A percentile compares a stretch with the other conserved stretches of the same genome.
Conservation (phyloP, 2,113 vertebrate genomes). For the Isichthys henryi region DNA sequence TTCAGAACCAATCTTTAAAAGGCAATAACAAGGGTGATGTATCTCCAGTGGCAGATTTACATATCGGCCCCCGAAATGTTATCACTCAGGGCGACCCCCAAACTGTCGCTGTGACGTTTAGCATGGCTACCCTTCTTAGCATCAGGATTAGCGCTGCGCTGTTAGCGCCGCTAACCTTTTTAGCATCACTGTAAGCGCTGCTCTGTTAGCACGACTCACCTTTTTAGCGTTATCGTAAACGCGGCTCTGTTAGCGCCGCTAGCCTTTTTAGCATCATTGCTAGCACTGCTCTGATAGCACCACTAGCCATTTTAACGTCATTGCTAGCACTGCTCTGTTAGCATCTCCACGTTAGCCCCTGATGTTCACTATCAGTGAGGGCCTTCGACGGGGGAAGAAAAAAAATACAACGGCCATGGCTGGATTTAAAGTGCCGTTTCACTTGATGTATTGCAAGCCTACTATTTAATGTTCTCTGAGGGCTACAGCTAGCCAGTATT, state of each 20-base stretch:
- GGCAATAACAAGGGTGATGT: background rate
- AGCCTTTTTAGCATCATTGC: too few relatives aligned
- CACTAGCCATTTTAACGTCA: background rate
- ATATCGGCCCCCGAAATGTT: background rate
- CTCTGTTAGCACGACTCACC: background rate
- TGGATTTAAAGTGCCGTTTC: background rate
- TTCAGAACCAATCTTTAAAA: conserved; percentile 7
- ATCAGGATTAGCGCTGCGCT: background rate
- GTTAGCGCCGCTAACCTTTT: background rate
- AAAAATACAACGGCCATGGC: background rate
- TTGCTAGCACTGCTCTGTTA: background rate
- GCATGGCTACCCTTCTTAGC: background rate
- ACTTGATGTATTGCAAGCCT: background rate
- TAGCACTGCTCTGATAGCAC: too few relatives aligned
- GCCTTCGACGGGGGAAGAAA: background rate
- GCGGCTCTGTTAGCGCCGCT: background rate
- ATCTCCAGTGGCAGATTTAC: background rate
- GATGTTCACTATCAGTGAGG: background rate
- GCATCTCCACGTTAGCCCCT: background rate
- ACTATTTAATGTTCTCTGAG: background rate
- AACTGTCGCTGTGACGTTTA: background rate
- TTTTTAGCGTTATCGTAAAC: background rate
- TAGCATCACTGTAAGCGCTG: background rate
- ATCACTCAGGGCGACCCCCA: background rate
- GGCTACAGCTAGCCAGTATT: background rate